phyloP scores from a whole-genome alignment of 2,113 vertebrate species.

The Microcebus lehilahytsara region DNA sequence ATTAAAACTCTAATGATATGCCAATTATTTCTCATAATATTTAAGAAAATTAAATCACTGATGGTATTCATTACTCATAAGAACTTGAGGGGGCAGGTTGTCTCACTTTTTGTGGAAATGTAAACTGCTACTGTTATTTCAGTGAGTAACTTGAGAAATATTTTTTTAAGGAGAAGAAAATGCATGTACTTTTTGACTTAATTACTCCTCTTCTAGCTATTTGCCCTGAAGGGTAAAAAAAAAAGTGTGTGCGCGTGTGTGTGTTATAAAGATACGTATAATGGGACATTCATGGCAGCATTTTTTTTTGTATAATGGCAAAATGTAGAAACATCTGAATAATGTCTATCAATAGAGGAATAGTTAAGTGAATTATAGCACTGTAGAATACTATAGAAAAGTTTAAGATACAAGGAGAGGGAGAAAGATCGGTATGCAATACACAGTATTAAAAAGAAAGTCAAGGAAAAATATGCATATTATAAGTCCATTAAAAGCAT shows the following conservation, averaged over 20 bases:
- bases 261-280: neutral
- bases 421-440: neutral
- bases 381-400: neutral
- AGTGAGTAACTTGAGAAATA: neutral
- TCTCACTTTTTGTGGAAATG: neutral
- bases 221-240: neutral
- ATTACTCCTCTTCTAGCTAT: neutral
- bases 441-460: neutral
- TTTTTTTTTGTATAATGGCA: neutral
- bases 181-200: neutral
- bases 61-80: neutral
- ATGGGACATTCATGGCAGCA: neutral
- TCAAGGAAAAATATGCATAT: neutral
- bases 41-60: neutral
- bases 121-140: neutral
- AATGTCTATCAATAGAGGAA: neutral
- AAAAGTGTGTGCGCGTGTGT: neutral
- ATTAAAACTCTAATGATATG: neutral
- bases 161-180: neutral
- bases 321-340: neutral
- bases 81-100: neutral
- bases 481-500: neutral
- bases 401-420: neutral
- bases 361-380: neutral
- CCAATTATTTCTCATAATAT: neutral